Evolutionary conservation across 2,888 invertebrate species (phyloP), one percentile per base, ranked within the genome.

Genomic region (Pemphredon lugubris): DNA sequence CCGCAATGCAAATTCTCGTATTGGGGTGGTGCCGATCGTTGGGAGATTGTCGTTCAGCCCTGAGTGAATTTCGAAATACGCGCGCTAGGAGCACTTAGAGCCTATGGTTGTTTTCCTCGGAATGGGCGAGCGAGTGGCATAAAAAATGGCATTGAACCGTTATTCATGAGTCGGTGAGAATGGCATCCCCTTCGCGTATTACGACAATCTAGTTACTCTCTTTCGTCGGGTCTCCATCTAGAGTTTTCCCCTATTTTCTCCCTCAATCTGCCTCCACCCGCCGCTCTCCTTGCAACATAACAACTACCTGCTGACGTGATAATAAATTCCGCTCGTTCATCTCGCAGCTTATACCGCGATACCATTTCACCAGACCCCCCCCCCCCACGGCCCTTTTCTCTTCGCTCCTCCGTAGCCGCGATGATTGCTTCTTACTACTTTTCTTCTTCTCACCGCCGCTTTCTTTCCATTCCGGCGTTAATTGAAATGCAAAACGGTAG

Each of bases 291-390:
- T 70, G 74, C 68, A 73, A 75, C 83, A 70, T 82, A 85, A 85
- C 83, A 85, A 83, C 83, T 83, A 83, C 83, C 83, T 78, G 84
- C 84, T 81, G 86, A 83, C 81, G 83, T 77, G 84, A 86, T 84
- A 84, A 86, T 86, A 86, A 87, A 87, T 86, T 85, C 82, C 64
- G 68, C 75, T 79, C 78, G 75, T 76, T 81, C 73, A 66, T 75
- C 69, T 80, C 70, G 37, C 32, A 64, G 72, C 59, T 73, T 73
- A 67, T 74, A 61, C 70, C 70, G 67, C 47, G 61, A 75, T 79
- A 82, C 66, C 60, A 75, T 75, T 64, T 79, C 55, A 9, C 53
- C 39, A 26, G 18, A 20, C 13, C 11, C n/a, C 11, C 20, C 48
- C 5, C 60, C 53, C 32, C n/a, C 23, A 18, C 37, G 21, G n/a